These are phyloP conservation scores for Melanogrammus aeglefinus DNA, from an alignment of 2,797 vertebrate genomes.

Conservation along the genomic window DNA sequence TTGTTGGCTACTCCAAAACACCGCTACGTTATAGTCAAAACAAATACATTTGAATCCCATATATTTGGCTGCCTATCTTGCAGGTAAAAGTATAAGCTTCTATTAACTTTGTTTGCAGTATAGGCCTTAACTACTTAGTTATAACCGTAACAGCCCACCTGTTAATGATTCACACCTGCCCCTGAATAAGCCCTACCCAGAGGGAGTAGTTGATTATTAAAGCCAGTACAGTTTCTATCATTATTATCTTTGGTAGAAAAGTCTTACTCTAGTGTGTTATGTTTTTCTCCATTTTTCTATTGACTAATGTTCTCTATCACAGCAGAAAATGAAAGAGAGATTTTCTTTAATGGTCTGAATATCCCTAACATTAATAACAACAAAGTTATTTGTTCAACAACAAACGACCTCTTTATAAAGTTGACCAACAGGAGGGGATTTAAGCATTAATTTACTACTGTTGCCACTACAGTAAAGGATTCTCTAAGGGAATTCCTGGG, in stretches of 20 bases:
- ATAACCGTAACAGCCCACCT: constrained; percentile 9
- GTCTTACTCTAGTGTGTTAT: neutral
- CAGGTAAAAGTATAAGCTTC: neutral
- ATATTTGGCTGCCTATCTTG: neutral
- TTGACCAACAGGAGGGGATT: neutral
- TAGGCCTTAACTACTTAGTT: neutral
- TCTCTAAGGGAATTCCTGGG: constrained; percentile 36
- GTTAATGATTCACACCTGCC: constrained; percentile 61
- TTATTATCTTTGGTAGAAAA: neutral
- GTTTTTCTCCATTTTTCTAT: neutral
- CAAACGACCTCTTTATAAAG: neutral
- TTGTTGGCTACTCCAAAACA: constrained; percentile 64
- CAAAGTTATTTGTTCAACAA: neutral
- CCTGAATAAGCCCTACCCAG: constrained; percentile 27
- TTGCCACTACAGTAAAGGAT: constrained; percentile 23
- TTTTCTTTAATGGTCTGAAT: neutral
- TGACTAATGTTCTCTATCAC: neutral
- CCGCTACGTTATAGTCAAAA: neutral
- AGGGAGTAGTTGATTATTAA: constrained; percentile 59
- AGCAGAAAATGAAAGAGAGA: neutral
- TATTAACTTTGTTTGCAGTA: neutral
- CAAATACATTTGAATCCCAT: neutral
- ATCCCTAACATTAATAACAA: too few relatives aligned
- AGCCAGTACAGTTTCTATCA: constrained; percentile 15
- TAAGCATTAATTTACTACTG: neutral